A percentile compares a stretch with the other conserved stretches of the same genome.
Evolutionary conservation across 2,113 vertebrate species (phyloP).

Genomic region (Lutjanus erythropterus): DNA sequence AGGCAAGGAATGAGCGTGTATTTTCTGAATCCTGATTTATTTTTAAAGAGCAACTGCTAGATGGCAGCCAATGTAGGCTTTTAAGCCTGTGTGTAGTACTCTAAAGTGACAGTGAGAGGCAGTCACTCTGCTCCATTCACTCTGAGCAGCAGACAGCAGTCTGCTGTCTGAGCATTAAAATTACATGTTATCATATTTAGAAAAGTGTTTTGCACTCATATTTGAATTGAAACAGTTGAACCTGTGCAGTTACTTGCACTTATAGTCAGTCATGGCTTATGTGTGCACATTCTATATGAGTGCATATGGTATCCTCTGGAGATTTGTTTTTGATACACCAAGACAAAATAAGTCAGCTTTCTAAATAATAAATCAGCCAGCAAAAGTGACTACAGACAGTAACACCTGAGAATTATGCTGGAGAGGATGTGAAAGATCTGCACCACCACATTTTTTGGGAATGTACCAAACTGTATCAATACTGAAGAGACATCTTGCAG

Average conservation of each 20-base stretch:
- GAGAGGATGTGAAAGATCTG: too few species aligned
- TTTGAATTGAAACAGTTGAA: conserved; percentile 3
- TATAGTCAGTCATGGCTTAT: too few species aligned
- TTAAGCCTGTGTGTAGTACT: neutral
- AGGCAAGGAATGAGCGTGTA: neutral
- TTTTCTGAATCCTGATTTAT: conserved; percentile 14
- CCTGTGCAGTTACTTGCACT: neutral
- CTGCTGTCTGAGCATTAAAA: conserved; percentile 40
- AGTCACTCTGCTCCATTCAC: neutral
- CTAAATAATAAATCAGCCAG: neutral
- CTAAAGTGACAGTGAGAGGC: neutral
- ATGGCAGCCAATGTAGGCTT: neutral
- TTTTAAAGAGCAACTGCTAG: conserved; percentile 29
- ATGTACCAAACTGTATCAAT: too few species aligned
- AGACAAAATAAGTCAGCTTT: neutral
- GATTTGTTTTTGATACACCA: neutral
- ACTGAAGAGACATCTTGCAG: too few species aligned
- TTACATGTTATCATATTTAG: conserved; percentile 48
- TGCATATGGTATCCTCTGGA: neutral
- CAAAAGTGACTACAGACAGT: neutral
- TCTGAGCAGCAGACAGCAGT: conserved; percentile 11
- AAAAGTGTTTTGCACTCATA: conserved; percentile 11
- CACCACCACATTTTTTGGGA: too few species aligned
- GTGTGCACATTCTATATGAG: neutral
- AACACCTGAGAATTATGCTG: too few species aligned